These are phyloP conservation scores for Sebastes taczanowskii DNA, from an alignment of 2,797 vertebrate genomes.

Conservation along the genomic window DNA sequence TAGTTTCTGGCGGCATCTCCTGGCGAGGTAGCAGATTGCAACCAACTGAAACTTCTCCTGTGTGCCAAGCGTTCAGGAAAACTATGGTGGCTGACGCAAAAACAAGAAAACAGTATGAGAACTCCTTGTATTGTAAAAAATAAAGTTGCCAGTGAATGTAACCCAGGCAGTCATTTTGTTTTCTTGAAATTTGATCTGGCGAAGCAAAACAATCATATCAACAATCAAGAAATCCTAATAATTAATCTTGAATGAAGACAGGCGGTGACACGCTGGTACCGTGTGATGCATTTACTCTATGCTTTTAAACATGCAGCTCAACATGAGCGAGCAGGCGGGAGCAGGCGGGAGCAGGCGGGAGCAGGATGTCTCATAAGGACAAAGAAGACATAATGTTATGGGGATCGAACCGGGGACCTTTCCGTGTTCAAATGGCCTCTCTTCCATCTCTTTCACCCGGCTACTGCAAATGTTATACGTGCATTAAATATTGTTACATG, in stretches of 20 bases:
- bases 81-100: too few species aligned
- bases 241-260: not conserved
- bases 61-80: accelerated
- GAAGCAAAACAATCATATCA: too few species aligned
- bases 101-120: too few species aligned
- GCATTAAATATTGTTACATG: constrained; percentile 58
- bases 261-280: not conserved
- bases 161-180: too few species aligned
- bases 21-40: too few species aligned
- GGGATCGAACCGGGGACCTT: constrained; percentile 22
- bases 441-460: not conserved
- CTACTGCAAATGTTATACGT: constrained; percentile 38
- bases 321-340: not conserved
- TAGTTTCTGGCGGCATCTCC: too few species aligned
- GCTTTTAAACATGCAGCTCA: not conserved
- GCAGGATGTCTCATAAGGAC: not conserved
- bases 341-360: not conserved
- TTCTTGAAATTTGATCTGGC: too few species aligned
- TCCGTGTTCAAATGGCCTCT: not conserved
- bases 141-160: too few species aligned
- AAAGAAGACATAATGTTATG: not conserved
- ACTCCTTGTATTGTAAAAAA: too few species aligned
- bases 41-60: too few species aligned
- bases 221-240: not conserved
- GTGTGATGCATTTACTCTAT: not conserved